Percentiles rank a stretch among this genome's conserved stretches.
phyloP scores from a whole-genome alignment of 2,888 invertebrate species.

The Metopia argyrocephala region DNA sequence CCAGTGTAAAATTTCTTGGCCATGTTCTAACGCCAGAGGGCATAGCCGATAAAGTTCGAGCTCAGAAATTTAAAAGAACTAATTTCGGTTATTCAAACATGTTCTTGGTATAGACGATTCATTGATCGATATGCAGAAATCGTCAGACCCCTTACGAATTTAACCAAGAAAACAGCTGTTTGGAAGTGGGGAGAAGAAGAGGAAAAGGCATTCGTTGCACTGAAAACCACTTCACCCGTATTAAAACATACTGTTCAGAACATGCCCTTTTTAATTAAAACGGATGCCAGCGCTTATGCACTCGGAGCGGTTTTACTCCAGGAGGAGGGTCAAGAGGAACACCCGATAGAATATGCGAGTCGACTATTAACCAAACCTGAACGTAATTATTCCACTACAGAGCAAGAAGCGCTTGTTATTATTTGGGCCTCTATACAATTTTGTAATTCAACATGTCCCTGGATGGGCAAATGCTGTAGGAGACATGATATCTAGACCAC shows the following conservation, averaged over 20 bases:
- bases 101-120: conserved; percentile 53
- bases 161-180: conserved; percentile 39
- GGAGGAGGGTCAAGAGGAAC: too few relatives aligned
- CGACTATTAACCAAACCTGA: too few relatives aligned
- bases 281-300: too few relatives aligned
- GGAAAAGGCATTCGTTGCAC: conserved; percentile 6
- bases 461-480: conserved; percentile 67
- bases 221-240: conserved; percentile 37
- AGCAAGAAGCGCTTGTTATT: conserved; percentile 78
- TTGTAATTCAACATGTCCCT: conserved; percentile 74
- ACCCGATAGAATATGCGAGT: too few relatives aligned
- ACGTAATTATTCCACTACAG: too few relatives aligned
- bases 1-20: too few relatives aligned
- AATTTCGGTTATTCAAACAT: conserved; percentile 46
- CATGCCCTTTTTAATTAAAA: conserved; percentile 69
- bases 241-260: conserved; percentile 26
- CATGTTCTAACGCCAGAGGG: conserved; percentile 35
- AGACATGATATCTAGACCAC: conserved; percentile 21
- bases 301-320: too few relatives aligned
- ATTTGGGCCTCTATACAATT: conserved; percentile 74
- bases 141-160: conserved; percentile 37
- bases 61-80: too few relatives aligned
- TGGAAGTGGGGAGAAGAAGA: conserved; percentile 31
- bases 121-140: too few relatives aligned
- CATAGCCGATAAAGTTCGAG: conserved; percentile 31